phyloP scores from a whole-genome alignment of 2,113 vertebrate genomes.

The Nipponia nippon region DNA sequence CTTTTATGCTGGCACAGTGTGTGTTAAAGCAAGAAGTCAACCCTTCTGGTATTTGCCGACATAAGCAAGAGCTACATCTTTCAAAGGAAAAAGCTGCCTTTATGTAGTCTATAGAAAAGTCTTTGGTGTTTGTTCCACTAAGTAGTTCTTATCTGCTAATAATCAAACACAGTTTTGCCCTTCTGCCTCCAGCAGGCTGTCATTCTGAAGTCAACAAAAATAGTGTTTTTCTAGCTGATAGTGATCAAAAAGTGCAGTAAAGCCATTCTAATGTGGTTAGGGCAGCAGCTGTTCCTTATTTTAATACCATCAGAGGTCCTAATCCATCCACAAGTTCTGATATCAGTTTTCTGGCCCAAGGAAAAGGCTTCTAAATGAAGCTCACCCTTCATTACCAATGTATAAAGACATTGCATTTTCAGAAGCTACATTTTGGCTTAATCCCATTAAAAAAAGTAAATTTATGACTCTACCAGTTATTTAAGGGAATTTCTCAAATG shows the following conservation, averaged over 20 bases:
- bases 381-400: neutral
- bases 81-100: neutral
- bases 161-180: neutral
- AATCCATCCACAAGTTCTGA: conserved; percentile 34
- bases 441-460: neutral
- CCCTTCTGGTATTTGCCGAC: neutral
- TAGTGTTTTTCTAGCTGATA: conserved; percentile 23
- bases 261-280: conserved; percentile 41
- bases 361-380: conserved; percentile 38
- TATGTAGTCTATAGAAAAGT: neutral
- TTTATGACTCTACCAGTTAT: neutral
- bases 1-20: neutral
- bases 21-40: neutral
- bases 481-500: neutral
- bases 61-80: neutral
- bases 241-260: conserved; percentile 47
- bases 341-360: conserved; percentile 55
- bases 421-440: neutral
- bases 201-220: neutral
- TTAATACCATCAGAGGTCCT: conserved; percentile 39
- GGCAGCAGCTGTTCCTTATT: conserved; percentile 55
- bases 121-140: neutral
- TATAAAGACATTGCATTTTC: neutral
- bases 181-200: neutral
- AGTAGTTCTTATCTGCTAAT: neutral